Conservation (phyloP, 2,888 invertebrate species). For the Panzeria rudis region DNA sequence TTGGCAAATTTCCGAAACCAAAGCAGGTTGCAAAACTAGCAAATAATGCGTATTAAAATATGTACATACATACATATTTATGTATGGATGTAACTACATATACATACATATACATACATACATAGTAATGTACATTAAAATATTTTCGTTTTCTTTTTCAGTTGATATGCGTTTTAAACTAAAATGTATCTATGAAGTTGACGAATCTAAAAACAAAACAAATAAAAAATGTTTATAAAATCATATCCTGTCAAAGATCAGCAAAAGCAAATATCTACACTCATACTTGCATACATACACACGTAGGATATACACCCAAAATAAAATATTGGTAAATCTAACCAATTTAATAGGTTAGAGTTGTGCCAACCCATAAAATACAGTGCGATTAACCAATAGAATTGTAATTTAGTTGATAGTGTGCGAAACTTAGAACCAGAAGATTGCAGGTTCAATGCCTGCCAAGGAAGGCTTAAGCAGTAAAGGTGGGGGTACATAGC, state of each 20-base stretch:
- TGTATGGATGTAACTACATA: neutral
- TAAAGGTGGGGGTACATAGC: too few species aligned
- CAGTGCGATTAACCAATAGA: too few species aligned
- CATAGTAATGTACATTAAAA: constrained; percentile 6
- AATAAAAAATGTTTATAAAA: constrained; percentile 40
- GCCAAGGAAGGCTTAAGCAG: too few species aligned
- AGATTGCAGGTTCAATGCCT: too few species aligned
- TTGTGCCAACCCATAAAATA: too few species aligned
- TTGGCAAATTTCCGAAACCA: neutral
- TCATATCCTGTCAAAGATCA: constrained; percentile 62
- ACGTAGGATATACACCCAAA: neutral
- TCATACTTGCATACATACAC: neutral
- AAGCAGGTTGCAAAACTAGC: constrained; percentile 42
- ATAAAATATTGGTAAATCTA: too few species aligned
- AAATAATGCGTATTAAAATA: neutral
- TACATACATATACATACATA: constrained; percentile 7
- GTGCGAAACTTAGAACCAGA: too few species aligned
- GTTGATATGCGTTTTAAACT: neutral
- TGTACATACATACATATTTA: neutral
- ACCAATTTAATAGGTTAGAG: too few species aligned
- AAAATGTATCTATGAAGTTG: neutral
- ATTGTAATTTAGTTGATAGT: too few species aligned
- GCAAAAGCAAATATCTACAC: neutral
- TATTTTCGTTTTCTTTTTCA: constrained; percentile 2
- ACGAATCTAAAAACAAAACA: constrained; percentile 34